phyloP scores from a whole-genome alignment of 2,797 vertebrate species.

The Tenualosa thibaudeaui region DNA sequence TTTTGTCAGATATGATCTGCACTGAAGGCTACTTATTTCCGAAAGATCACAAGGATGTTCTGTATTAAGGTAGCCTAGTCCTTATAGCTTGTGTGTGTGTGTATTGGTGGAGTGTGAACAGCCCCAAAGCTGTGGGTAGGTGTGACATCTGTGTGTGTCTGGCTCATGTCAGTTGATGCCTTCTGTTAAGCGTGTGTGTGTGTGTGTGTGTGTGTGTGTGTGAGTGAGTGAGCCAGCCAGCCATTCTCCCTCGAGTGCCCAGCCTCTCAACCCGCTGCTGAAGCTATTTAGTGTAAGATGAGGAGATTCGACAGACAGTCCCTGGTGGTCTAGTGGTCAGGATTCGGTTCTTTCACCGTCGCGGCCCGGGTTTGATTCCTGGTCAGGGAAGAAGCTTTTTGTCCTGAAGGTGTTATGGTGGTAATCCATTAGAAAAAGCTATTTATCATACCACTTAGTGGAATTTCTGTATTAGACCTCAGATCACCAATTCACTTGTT shows the following conservation, averaged over 20 bases:
- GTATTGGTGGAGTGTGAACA: too few species aligned
- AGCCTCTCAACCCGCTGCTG: background rate
- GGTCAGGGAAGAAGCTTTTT: slow-evolving; percentile 35
- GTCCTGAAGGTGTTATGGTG: background rate
- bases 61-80: too few species aligned
- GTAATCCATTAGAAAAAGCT: background rate
- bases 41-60: too few species aligned
- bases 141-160: background rate
- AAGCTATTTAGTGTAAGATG: background rate
- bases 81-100: too few species aligned
- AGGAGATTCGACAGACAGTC: background rate
- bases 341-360: slow-evolving; percentile 47
- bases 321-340: slow-evolving; percentile 48
- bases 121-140: too few species aligned
- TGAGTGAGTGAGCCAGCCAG: background rate
- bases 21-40: too few species aligned
- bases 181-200: background rate
- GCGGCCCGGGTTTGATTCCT: slow-evolving; percentile 47
- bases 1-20: background rate
- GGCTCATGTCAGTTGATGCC: too few species aligned
- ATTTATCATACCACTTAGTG: background rate
- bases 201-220: background rate
- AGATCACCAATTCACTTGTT: background rate
- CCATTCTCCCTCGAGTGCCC: background rate
- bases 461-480: background rate